Evolutionary conservation across 2,888 invertebrate species (phyloP), one percentile per base, ranked within the genome.

Genomic region (Leptopilina drosophilae): DNA sequence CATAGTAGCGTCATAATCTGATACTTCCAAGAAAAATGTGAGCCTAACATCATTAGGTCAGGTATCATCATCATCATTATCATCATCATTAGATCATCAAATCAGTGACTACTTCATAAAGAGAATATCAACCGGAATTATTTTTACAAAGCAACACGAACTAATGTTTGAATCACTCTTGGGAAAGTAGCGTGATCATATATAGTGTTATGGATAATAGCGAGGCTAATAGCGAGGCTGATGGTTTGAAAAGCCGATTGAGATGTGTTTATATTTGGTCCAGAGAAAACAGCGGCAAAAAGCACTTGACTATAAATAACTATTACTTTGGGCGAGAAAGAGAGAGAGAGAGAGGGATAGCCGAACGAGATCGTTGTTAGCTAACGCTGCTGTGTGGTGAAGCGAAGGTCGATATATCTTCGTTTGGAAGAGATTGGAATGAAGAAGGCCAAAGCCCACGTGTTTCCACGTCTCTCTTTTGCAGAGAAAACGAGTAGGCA

Each of bases 401-500:
- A 64, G 77, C 80, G 80, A 76, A 20, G 65, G 40, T 20, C 78
- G 73, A 79, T 84, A 80, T 81, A 83, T 84, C 83, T 84, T 83
- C 81, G 82, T 83, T 84, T 79, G 59, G 78, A 80, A 77, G 82
- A 80, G 82, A 83, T 85, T 83, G 82, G 83, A 84, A 82, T 81
- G 80, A 83, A 84, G 80, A 83, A 84, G 85, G 83, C 82, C 82
- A 81, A 79, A 82, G 78, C 82, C 79, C 79, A 80, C 82, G 80
- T 78, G 83, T 81, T 85, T 84, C 81, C 65, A 82, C 84, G 79
- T 83, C 80, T 80, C 76, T 76, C 42, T 42, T 33, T 78, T 49
- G 49, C 49, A 11, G 79, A 77, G 69, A 77, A 33, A 73, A 73
- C 56, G 73, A 73, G 56, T 73, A 73, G 73, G 73, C 73, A 73